These are phyloP conservation scores for Fulmarus glacialis DNA, from an alignment of 2,113 vertebrate species.

Conservation along the genomic window DNA sequence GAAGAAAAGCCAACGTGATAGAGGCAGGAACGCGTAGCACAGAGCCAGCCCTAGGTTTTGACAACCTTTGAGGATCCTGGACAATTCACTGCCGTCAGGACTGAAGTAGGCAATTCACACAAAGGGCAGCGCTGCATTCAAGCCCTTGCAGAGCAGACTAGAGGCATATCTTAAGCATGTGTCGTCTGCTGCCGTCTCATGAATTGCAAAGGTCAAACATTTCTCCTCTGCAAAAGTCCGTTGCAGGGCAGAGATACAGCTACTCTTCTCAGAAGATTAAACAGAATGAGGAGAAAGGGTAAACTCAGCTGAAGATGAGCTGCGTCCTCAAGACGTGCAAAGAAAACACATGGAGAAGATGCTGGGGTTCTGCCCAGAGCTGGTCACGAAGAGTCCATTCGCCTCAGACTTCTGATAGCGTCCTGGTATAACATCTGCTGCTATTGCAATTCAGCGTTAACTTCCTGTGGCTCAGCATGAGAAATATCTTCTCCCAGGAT, in stretches of 20 bases:
- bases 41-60: background rate
- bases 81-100: background rate
- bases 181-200: rapidly evolving
- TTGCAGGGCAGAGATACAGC: background rate
- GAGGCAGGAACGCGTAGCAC: background rate
- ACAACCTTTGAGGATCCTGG: background rate
- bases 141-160: background rate
- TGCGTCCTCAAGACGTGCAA: background rate
- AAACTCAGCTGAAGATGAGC: background rate
- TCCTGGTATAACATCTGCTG: background rate
- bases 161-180: rapidly evolving
- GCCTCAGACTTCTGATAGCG: background rate
- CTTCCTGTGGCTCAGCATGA: background rate
- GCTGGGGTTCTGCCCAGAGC: background rate
- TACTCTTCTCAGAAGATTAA: background rate
- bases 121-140: background rate
- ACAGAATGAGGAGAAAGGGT: background rate
- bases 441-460: background rate
- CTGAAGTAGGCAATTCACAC: background rate
- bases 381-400: background rate
- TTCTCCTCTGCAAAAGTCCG: background rate
- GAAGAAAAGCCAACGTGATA: background rate
- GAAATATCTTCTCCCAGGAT: background rate
- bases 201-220: background rate
- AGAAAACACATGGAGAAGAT: background rate